Evolutionary conservation across 1,140 invertebrate genomes (phyloP), one percentile per base, ranked within the genome.

Genomic region (Drosophila nigrodunni): DNA sequence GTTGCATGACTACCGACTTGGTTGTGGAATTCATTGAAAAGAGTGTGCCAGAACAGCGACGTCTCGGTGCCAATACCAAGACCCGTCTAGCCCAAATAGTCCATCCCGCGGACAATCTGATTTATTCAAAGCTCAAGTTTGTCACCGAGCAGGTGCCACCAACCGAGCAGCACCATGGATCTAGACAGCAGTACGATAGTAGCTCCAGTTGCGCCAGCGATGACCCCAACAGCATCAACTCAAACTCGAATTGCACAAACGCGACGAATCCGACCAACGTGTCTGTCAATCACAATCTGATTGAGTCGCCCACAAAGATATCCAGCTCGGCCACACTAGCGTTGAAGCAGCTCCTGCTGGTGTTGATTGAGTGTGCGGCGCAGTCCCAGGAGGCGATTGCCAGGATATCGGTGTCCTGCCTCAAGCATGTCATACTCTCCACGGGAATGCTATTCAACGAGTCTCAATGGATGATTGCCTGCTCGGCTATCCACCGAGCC

Each of bases 341-440:
- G 92, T 91, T 98, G 49, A 97, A 97, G 87, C 97, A 98, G 92
- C 93, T 97, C 34, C 94, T 98, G 52, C 92, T 97, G n/a, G 96
- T 98, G 13, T 94, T 98, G 83, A 96, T 97, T 15, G 97, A 98
- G 93, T 98, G 97, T 93, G 95, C 97, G n/a, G 95, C 96, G 0
- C 97, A 98, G 90, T 96, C 97, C 0, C 95, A 96, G 70, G 98
- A 98, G 93, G 95, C 95, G 39, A 96, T 98, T 54, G 97, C 97
- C 5, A 94, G 97, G 72, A 94, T 98, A 2, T 97, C 97, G n/a
- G 98, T 97, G 82, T 97, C 97, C 37, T 98, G 98, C 91, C 95
- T 98, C 50, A 95, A 97, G 80, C 97, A 98, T 92, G 94, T 98
- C 7, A 95, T 98, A 61, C 93, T 98, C 67, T 97, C 95, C 77